A percentile compares a stretch with the other conserved stretches of the same genome.
phyloP scores from a whole-genome alignment of 2,797 vertebrate genomes.

The Cuculus canorus region DNA sequence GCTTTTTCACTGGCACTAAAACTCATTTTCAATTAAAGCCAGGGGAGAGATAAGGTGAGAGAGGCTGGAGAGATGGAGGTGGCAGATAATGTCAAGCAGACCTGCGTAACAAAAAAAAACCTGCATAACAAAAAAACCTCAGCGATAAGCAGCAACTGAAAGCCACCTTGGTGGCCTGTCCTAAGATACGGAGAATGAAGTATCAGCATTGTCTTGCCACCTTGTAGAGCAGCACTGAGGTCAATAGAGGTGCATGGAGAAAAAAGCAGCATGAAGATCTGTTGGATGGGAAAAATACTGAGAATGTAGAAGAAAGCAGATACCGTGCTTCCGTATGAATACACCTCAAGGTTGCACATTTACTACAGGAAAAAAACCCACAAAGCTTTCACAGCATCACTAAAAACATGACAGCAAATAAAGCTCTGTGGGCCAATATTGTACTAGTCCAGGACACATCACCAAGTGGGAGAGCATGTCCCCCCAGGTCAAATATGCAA shows the following conservation, averaged over 20 bases:
- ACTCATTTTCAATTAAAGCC: not conserved
- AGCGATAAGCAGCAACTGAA: not conserved
- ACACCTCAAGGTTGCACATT: not conserved
- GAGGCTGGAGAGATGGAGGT: not conserved
- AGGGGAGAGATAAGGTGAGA: not conserved
- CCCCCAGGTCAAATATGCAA: not conserved
- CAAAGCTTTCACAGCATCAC: not conserved
- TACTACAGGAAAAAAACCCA: not conserved
- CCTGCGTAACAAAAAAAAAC: not conserved
- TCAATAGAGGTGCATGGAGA: fast-evolving
- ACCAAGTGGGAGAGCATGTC: fast-evolving
- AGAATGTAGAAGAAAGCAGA: not conserved
- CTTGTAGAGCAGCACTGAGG: not conserved
- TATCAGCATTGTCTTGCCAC: not conserved
- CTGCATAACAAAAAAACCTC: not conserved
- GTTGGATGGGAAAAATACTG: not conserved
- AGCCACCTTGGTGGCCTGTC: not conserved
- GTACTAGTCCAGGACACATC: not conserved
- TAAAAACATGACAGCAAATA: not conserved
- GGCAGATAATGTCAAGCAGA: not conserved
- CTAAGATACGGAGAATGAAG: not conserved
- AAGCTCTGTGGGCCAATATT: not conserved
- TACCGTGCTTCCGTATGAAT: fast-evolving
- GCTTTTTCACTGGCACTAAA: not conserved
- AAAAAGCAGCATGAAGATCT: not conserved